Evolutionary conservation across 2,113 vertebrate species (phyloP), one percentile per base, ranked within the genome.

Genomic region (Haemorhous mexicanus): DNA sequence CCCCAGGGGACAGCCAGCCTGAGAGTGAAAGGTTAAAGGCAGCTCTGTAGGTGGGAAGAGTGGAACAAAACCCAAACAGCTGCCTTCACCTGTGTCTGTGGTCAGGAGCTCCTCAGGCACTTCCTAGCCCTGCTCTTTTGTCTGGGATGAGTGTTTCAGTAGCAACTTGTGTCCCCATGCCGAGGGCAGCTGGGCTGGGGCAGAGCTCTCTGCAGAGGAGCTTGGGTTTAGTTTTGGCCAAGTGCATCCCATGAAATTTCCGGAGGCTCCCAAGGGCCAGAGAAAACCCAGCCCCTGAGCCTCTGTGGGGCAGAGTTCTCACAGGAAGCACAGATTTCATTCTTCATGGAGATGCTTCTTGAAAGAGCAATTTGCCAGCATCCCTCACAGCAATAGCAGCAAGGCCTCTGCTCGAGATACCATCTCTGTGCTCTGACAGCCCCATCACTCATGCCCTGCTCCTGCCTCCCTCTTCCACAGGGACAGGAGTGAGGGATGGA

Each of bases 351-450:
- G 83, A 94, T 86, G 76, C 83, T 95, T 90, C 95, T 90, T 94
- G 83, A 96, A 93, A 94, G 94, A 86, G 83, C 92, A 95, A 94
- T 95, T 94, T 96, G 95, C 92, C 93, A 92, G 88, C 88, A 75
- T 92, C 68, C 77, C 90, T 97, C 80, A 78, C 56, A 93, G 93
- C 95, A 96, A 92, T 84, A 93, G 92, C 4, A 1, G 88, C 96
- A 81, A 96, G 92, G 90, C 93, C 91, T 94, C 82, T 68, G 79
- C 83, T 79, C 1, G 3, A 94, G 95, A 97, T 96, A 96, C 80
- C 92, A 89, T 94, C 95, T 96, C 90, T 89, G 76, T 0, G 1
- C 80, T 88, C 95, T 94, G 95, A 96, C 93, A 96, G 92, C 85
- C 90, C 87, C 94, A 96, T 96, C 96, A 96, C 68, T 96, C 94